Percentiles rank a stretch among this genome's conserved stretches.
Conservation (phyloP, 1,140 invertebrate genomes). For the Drosophila nasuta region DNA sequence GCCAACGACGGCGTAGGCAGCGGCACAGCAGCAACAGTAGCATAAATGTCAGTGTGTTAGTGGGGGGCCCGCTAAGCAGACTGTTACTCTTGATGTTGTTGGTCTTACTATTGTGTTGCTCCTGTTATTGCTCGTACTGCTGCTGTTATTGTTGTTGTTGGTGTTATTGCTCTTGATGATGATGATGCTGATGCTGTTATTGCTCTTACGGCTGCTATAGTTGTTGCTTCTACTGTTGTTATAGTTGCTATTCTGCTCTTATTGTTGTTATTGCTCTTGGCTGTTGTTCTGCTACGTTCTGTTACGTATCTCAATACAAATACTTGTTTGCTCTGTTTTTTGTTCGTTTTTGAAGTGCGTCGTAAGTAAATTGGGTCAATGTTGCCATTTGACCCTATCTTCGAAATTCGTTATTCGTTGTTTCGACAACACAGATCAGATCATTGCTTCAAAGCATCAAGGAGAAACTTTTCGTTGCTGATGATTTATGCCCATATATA, state of each 20-base stretch:
- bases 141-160: constrained; percentile 32
- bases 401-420: constrained; percentile 15
- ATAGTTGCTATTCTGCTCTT: constrained; percentile 26
- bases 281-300: constrained; percentile 14
- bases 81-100: constrained; percentile 30
- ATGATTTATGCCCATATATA: constrained; percentile 8
- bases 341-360: constrained; percentile 47
- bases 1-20: constrained; percentile 31
- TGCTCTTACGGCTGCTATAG: neutral
- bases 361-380: constrained; percentile 58
- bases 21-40: constrained; percentile 28
- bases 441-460: neutral
- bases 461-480: neutral
- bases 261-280: constrained; percentile 33
- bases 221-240: constrained; percentile 23
- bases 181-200: neutral
- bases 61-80: constrained; percentile 47
- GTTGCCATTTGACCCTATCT: constrained; percentile 48
- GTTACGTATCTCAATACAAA: constrained; percentile 49
- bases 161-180: constrained; percentile 18
- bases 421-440: neutral
- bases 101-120: too few relatives aligned
- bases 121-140: constrained; percentile 17
- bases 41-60: constrained; percentile 64
- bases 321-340: constrained; percentile 58